These are phyloP conservation scores for Tenthredo livida DNA, from an alignment of 2,888 invertebrate genomes.

Conservation along the genomic window DNA sequence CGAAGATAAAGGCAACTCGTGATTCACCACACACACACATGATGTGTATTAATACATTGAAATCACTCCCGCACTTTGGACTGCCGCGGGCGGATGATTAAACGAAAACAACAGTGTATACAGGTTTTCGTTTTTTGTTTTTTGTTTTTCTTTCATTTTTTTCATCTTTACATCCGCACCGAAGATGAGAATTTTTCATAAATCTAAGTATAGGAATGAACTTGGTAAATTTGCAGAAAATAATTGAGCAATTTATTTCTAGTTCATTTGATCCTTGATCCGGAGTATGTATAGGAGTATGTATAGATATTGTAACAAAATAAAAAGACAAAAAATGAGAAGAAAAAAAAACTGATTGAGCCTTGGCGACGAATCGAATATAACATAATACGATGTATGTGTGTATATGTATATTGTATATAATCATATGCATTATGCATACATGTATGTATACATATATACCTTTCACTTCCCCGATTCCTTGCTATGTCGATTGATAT, in stretches of 20 bases:
- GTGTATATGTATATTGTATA: background rate
- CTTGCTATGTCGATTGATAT: background rate
- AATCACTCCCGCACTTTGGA: slow-evolving; percentile 3
- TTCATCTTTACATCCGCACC: background rate
- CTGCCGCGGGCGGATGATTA: background rate
- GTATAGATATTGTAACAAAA: background rate
- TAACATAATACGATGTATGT: background rate
- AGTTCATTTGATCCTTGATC: background rate
- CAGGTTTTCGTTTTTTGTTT: background rate
- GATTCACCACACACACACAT: background rate
- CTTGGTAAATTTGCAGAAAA: background rate
- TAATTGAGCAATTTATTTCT: background rate
- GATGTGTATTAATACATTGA: background rate
- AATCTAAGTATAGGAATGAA: background rate
- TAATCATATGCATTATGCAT: too few species aligned
- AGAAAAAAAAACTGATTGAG: background rate
- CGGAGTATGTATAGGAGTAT: background rate
- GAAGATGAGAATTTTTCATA: background rate
- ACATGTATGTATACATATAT: background rate
- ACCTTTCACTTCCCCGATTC: slow-evolving; percentile 17
- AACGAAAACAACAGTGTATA: background rate
- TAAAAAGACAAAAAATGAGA: too few species aligned
- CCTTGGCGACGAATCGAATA: background rate
- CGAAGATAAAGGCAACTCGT: background rate
- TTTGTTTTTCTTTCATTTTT: background rate